Evolutionary conservation across 64 coral and sea anemone species (phyloP).

Genomic region (Cladopsammia gracilis): DNA sequence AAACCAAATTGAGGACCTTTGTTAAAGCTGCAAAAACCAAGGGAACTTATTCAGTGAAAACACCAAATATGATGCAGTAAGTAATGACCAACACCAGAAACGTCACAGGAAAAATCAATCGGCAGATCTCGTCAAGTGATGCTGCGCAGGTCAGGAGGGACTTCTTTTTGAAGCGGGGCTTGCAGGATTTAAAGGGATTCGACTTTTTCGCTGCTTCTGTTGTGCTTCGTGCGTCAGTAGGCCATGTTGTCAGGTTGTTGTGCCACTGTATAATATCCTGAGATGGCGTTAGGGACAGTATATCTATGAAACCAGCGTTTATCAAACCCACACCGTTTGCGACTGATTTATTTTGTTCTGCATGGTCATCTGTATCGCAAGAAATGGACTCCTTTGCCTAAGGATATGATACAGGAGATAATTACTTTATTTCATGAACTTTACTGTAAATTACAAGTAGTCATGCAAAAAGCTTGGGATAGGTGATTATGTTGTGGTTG

Average conservation of each 20-base stretch:
- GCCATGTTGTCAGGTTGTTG: neutral
- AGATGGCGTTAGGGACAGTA: neutral
- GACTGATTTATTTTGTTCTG: neutral
- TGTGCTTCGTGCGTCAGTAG: neutral
- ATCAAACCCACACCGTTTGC: neutral
- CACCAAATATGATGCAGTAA: neutral
- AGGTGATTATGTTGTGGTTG: no score
- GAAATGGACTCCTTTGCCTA: neutral
- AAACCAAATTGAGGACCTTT: no score
- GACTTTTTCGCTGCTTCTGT: neutral
- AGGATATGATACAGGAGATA: neutral
- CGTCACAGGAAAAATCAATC: conserved; percentile 2
- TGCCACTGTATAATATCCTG: conserved; percentile 13
- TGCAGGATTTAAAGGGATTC: neutral
- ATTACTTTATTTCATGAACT: no score
- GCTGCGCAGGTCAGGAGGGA: neutral
- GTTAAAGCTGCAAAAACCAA: no score
- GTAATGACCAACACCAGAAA: conserved; percentile 6
- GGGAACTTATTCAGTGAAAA: neutral
- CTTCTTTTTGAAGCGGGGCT: neutral
- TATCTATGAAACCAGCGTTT: neutral
- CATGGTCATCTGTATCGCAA: no score
- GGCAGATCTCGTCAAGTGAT: conserved; percentile 36
- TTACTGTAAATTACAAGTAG: no score
- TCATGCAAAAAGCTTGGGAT: no score